These are phyloP conservation scores for Lottia scabra DNA, from an alignment of 2,888 invertebrate species.

Conservation along the genomic window DNA sequence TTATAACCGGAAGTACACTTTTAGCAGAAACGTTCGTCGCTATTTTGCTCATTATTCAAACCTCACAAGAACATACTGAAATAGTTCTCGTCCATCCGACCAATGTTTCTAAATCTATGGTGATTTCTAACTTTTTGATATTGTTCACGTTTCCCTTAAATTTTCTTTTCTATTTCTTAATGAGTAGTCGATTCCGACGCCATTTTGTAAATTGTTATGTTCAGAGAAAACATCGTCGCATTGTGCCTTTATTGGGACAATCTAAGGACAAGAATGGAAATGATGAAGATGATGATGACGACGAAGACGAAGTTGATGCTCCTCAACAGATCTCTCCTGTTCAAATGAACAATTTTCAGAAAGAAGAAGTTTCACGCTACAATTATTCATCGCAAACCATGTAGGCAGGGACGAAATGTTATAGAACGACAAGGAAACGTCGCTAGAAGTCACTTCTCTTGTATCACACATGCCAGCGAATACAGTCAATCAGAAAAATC, in stretches of 20 bases:
- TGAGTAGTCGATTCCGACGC: conserved; percentile 11
- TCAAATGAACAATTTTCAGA: neutral
- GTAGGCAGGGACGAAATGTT: too few relatives aligned
- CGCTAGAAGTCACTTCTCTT: too few relatives aligned
- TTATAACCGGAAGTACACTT: conserved; percentile 9
- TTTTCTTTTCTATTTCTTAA: conserved; percentile 14
- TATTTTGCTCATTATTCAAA: conserved; percentile 1
- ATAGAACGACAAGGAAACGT: too few relatives aligned
- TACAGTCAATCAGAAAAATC: too few relatives aligned
- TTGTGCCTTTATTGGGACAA: neutral
- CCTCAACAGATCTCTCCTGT: neutral
- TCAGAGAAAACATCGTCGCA: neutral
- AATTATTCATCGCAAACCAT: too few relatives aligned
- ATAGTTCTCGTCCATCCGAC: neutral
- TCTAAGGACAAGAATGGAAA: neutral
- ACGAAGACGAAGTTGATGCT: neutral
- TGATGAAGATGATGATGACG: neutral
- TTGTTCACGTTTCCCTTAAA: conserved; percentile 18
- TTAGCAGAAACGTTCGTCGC: conserved; percentile 9
- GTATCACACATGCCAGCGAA: too few relatives aligned
- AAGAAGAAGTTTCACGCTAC: too few relatives aligned
- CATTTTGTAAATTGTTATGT: conserved; percentile 8
- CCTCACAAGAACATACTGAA: neutral
- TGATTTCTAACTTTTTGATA: conserved; percentile 20
- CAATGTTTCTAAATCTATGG: neutral